Evolutionary conservation across 2,113 vertebrate genomes (phyloP).

Genomic region (Malaclemys terrapin): DNA sequence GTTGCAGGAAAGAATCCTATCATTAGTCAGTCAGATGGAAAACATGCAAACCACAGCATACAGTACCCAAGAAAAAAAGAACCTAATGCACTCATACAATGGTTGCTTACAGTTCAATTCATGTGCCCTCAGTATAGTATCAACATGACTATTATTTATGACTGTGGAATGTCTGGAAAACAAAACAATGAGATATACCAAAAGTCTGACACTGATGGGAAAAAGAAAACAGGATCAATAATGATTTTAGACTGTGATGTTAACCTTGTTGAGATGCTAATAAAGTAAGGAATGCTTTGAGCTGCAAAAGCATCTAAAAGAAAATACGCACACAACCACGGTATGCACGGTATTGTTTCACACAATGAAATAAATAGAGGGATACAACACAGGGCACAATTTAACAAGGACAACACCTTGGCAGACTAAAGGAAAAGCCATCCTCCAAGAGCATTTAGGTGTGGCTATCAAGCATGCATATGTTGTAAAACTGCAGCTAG

Average conservation of each 20-base stretch:
- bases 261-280: background rate
- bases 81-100: conserved; percentile 6
- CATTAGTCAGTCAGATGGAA: conserved; percentile 47
- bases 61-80: conserved; percentile 38
- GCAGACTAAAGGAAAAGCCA: background rate
- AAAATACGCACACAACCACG: background rate
- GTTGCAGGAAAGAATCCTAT: conserved; percentile 38
- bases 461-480: too few species aligned
- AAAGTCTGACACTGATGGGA: background rate
- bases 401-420: background rate
- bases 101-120: background rate
- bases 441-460: background rate
- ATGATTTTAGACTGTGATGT: background rate
- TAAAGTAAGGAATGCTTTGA: background rate
- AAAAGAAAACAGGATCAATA: background rate
- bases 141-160: conserved; percentile 26
- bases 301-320: background rate
- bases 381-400: background rate
- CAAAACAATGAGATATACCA: conserved; percentile 25
- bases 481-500: background rate
- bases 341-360: background rate
- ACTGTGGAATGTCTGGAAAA: background rate
- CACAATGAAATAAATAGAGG: background rate
- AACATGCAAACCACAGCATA: conserved; percentile 37
- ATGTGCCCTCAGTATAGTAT: conserved; percentile 1